Base-by-base conservation (phyloP, 2,797 vertebrate genomes). In the Argya squamiceps region DNA sequence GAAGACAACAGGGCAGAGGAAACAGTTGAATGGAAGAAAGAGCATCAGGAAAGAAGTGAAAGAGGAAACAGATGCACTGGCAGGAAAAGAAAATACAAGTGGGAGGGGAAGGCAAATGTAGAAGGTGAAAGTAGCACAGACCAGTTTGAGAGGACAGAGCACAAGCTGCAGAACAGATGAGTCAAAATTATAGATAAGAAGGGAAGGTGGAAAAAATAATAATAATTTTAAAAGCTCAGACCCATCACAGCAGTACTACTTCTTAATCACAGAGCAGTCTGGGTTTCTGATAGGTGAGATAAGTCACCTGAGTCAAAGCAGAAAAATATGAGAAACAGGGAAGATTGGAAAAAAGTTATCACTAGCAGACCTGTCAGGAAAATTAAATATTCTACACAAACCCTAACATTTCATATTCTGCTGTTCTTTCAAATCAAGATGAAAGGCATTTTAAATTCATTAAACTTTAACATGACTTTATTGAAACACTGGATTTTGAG, bases 31-130 rank as follows among this genome's bases (percentile, higher is more conserved):
- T 30, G 30, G 83, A 92, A 90, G 39, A 89, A 84, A 78, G 30
- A 81, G n/a, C 56, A 74, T 60, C 73, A 90, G 77, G 52, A 92
- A 90, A 95, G 76, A 81, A 65, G 62, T 43, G 44, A 94, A 89
- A 93, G 55, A 88, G 95, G 93, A 96, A 97, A 96, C 91, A 96
- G 89, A 88, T 94, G 95, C 80, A 73, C 59, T 49, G 56, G 37
- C 52, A 41, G 34, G 22, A 81, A 29, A 83, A 76, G 15, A 84
- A 91, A 92, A 96, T 15, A 89, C 5, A 5, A 41, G 22, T 16
- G 37, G 13, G 65, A 68, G 43, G 36, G 26, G 39, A 89, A 91
- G 19, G 41, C 53, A 73, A 92, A 68, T 4, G 32, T 47, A 81
- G 37, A 94, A 74, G 60, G 91, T 65, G 79, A 95, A 92, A 89